Evolutionary conservation across 2,888 invertebrate species (phyloP).

Genomic region (Dasypogon diadema): DNA sequence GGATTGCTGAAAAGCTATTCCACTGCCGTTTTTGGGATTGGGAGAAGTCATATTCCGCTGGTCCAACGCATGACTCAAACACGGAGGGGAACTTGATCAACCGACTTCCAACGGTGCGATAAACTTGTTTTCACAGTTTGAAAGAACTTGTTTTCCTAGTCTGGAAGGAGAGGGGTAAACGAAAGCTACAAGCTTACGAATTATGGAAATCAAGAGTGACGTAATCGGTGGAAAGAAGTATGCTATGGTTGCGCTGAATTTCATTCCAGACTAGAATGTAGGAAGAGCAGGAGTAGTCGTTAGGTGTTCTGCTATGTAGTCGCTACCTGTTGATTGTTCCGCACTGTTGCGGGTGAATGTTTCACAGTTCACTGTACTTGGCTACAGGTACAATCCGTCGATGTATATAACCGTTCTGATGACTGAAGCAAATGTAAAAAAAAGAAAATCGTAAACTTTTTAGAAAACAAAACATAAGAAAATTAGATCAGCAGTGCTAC

Average conservation of each 20-base stretch:
- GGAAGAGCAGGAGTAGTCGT: not conserved
- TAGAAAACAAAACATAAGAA: too few relatives aligned
- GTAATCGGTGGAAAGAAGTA: too few relatives aligned
- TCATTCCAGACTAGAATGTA: not conserved
- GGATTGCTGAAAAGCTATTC: constrained; percentile 31
- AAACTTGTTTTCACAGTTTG: too few relatives aligned
- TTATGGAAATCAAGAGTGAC: too few relatives aligned
- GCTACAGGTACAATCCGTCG: not conserved
- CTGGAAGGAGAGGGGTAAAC: too few relatives aligned
- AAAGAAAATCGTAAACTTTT: too few relatives aligned
- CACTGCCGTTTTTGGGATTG: constrained; percentile 10
- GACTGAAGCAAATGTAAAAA: too few relatives aligned
- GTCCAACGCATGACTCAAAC: constrained; percentile 17
- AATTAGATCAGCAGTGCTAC: too few relatives aligned
- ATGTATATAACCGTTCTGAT: too few relatives aligned
- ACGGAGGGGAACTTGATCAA: constrained; percentile 14
- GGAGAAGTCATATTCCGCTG: constrained; percentile 20
- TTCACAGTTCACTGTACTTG: not conserved
- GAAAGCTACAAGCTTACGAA: too few relatives aligned
- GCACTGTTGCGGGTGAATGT: constrained; percentile 43
- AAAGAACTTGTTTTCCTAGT: too few relatives aligned
- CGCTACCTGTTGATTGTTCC: constrained; percentile 42
- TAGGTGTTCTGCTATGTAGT: not conserved
- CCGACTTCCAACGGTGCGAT: not conserved
- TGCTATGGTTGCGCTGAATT: not conserved